phyloP scores from a whole-genome alignment of 2,113 vertebrate genomes.

The Sebastes fasciatus region DNA sequence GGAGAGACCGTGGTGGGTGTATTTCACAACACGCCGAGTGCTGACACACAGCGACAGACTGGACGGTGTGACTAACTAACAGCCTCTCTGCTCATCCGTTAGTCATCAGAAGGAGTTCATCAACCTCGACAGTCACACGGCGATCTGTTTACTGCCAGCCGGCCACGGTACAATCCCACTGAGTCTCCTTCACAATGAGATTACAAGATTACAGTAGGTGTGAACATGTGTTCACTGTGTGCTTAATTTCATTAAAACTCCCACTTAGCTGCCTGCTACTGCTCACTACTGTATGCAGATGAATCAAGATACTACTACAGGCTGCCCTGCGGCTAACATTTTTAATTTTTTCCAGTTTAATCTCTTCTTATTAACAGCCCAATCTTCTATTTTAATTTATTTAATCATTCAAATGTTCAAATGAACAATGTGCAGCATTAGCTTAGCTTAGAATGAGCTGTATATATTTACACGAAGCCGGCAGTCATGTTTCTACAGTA shows the following conservation, averaged over 20 bases:
- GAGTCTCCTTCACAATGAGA: constrained; percentile 68
- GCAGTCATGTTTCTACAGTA: too few relatives aligned
- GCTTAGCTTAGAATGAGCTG: too few relatives aligned
- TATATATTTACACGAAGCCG: too few relatives aligned
- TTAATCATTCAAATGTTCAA: neutral
- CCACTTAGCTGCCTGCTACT: constrained; percentile 28
- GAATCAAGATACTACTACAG: constrained; percentile 2
- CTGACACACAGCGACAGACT: constrained; percentile 25
- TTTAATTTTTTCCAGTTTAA: neutral
- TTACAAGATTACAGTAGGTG: constrained; percentile 67
- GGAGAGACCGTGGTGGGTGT: neutral
- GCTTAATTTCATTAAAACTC: constrained; percentile 71
- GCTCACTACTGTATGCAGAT: constrained; percentile 48
- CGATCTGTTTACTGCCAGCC: constrained; percentile 61
- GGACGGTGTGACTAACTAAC: constrained; percentile 29
- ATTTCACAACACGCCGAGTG: constrained; percentile 25
- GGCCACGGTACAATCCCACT: constrained; percentile 17
- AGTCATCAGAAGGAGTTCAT: constrained; percentile 52
- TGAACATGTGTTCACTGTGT: constrained; percentile 57
- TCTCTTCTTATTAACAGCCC: neutral
- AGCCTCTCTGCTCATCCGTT: constrained; percentile 42
- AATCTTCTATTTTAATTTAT: neutral
- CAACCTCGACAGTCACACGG: constrained; percentile 34
- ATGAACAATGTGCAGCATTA: too few relatives aligned
- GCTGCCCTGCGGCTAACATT: neutral